Evolutionary conservation across 2,797 vertebrate species (phyloP).

Genomic region (Chrosomus eos): DNA sequence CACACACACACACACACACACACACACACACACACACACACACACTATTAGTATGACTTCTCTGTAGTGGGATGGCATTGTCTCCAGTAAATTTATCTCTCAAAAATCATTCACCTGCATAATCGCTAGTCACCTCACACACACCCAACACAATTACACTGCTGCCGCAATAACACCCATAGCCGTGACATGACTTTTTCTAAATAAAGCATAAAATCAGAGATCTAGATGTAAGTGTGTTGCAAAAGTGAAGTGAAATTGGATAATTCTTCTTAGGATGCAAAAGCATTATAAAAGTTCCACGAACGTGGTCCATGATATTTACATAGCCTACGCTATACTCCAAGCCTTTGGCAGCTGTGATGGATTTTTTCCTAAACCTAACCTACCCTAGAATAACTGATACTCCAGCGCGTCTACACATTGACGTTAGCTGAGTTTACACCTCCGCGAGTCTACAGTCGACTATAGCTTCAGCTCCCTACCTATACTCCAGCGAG

Average conservation of each 20-base stretch:
- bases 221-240: neutral
- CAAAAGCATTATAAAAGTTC: neutral
- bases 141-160: neutral
- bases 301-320: neutral
- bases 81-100: constrained; percentile 94
- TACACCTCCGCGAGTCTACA: no score
- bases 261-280: neutral
- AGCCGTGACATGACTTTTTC: neutral
- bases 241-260: neutral
- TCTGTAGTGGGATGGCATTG: constrained; percentile 83
- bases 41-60: constrained; percentile 62
- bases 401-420: no score
- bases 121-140: neutral
- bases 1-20: no score
- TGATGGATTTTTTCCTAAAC: no score
- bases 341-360: neutral
- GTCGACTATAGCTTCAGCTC: no score
- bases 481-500: no score
- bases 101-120: constrained; percentile 91
- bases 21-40: neutral
- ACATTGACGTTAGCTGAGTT: no score
- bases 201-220: neutral
- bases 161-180: neutral
- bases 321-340: neutral
- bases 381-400: no score